Conservation (phyloP, 2,113 vertebrate genomes). For the Bos taurus region ARS-UCD2.0 NC_037335.1:41339501-41340000, state of each 20-base stretch:
- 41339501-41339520: background rate
- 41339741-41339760: background rate
- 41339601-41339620: background rate
- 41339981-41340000: background rate
- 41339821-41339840: background rate
- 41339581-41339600: background rate
- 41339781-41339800: background rate
- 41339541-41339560: background rate
- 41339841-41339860: background rate
- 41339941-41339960: background rate
- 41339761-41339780: background rate
- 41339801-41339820: background rate
- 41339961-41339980: accelerated
- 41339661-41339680: background rate
- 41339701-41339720: background rate
- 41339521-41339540: background rate
- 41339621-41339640: background rate
- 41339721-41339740: background rate
- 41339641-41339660: background rate
- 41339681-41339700: background rate
- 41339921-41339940: background rate
- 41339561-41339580: background rate
- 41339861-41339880: background rate
- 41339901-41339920: background rate
- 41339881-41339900: background rate